Base-by-base conservation (phyloP, 2,797 vertebrate genomes). In the Myotis myotis region DNA sequence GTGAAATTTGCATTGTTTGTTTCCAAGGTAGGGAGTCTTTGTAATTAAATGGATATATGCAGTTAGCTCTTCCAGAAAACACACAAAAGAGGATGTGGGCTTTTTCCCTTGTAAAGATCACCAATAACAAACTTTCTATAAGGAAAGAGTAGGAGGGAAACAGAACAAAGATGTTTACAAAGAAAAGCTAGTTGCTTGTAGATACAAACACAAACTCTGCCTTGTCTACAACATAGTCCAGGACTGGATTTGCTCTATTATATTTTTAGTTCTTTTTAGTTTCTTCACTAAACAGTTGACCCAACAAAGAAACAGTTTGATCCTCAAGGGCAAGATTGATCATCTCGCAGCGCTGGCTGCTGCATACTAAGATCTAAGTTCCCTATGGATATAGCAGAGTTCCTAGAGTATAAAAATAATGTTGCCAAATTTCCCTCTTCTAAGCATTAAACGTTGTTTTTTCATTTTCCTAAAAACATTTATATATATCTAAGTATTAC, bases 231-330 rank as follows among this genome's bases (percentile, higher is more conserved):
- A 0, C 41, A 7, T 3, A 4, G 60, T 51, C 33, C 76, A 66
- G 23, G 36, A 38, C 71, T 53, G 25, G 33, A 87, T 72, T 88
- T 53, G 25, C 53, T 89, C 19, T 49, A 33, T 55, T 93, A 23
- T 82, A 82, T 62, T 92, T 97, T 92, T 66, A 80, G 66, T 49
- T 79, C 44, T 51, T 93, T 86, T 75, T 85, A 38, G 76, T 86
- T 81, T 89, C 55, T 74, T 84, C 64, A 60, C 84, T 89, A 33
- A 84, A 90, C 81, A 81, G 85, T 93, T 96, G 86, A 84, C 70
- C 85, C 22, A 94, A 76, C 47, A 88, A 95, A 95, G 85, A 93
- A 92, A n/a, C 41, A 11, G 89, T 95, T 95, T 90, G 93, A 96
- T 96, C 44, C 64, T 93, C 92, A 80, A 96, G 94, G 85, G 74